A percentile compares a stretch with the other conserved stretches of the same genome.
phyloP scores from a whole-genome alignment of 2,797 vertebrate genomes.

The Catostomus latipinnis region DNA sequence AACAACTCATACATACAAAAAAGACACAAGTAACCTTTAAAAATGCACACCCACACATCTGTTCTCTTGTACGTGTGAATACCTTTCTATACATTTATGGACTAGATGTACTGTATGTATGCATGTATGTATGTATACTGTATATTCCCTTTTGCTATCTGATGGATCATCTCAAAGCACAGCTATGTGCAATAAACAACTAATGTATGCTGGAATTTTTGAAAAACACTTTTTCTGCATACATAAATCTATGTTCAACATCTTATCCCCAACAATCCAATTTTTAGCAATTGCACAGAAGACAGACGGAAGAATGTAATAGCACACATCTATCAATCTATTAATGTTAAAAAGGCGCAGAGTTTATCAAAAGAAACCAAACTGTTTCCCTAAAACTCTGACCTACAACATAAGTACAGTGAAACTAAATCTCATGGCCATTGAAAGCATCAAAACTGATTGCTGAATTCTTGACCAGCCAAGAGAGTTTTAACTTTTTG shows the following conservation, averaged over 20 bases:
- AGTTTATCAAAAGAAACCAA: neutral
- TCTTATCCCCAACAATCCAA: neutral
- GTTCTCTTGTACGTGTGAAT: constrained; percentile 2
- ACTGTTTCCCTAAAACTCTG: neutral
- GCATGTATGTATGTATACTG: neutral
- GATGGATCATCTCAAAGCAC: neutral
- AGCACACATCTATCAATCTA: constrained; percentile 1
- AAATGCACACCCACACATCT: constrained; percentile 34
- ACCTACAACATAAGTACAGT: no score
- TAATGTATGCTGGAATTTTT: neutral
- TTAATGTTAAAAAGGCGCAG: neutral
- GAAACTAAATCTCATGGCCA: no score
- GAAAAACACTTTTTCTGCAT: neutral
- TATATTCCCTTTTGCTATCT: neutral
- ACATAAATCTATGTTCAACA: neutral
- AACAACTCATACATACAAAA: constrained; percentile 38
- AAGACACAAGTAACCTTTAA: constrained; percentile 52
- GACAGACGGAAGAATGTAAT: neutral
- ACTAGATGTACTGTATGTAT: neutral
- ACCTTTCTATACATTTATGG: constrained; percentile 2
- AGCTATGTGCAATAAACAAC: neutral
- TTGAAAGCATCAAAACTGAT: no score
- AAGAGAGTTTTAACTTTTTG: no score
- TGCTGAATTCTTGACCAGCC: no score
- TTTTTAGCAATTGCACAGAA: neutral